These are phyloP conservation scores for Nephotettix cincticeps DNA, from an alignment of 1,140 invertebrate species.

Conservation along the genomic window DNA sequence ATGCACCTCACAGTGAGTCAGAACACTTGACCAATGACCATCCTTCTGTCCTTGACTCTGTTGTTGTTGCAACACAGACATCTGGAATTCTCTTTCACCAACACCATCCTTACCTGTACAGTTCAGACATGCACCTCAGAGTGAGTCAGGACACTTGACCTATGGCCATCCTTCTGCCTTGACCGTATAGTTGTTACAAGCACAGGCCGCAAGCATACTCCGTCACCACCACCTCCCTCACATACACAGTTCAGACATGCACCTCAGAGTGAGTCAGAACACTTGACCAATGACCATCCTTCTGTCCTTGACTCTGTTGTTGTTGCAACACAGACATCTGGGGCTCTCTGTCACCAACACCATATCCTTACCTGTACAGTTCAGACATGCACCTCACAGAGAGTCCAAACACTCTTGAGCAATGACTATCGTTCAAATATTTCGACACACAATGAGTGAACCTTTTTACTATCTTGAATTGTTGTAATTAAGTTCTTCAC, in stretches of 20 bases:
- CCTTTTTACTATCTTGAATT: too few relatives aligned
- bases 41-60: too few relatives aligned
- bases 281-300: constrained; percentile 35
- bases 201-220: neutral
- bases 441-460: too few relatives aligned
- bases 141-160: too few relatives aligned
- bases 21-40: too few relatives aligned
- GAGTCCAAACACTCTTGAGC: too few relatives aligned
- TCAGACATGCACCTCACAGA: neutral
- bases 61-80: neutral
- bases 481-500: too few relatives aligned
- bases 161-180: constrained; percentile 41
- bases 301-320: constrained; percentile 38
- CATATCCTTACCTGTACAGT: neutral
- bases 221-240: constrained; percentile 26
- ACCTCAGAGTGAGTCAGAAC: too few relatives aligned
- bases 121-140: too few relatives aligned
- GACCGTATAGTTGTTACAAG: constrained; percentile 30
- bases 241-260: too few relatives aligned
- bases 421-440: too few relatives aligned
- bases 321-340: neutral
- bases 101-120: neutral
- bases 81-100: neutral
- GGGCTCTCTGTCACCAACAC: neutral
- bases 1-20: neutral